Conservation (phyloP, 2,113 vertebrate species). For the Antechinus flavipes region DNA sequence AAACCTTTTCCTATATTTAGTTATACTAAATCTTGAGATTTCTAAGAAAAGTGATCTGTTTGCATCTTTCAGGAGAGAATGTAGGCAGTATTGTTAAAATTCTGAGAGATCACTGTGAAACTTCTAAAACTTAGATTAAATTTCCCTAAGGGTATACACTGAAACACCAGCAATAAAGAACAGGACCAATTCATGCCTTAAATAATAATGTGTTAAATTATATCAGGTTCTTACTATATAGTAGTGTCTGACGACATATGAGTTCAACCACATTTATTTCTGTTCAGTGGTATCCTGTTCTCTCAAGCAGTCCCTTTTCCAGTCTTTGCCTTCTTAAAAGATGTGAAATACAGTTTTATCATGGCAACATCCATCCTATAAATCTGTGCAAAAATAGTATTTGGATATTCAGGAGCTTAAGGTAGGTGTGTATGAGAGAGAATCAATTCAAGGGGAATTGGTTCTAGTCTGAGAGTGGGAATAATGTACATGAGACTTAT, state of each 20-base stretch:
- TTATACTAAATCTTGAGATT: neutral
- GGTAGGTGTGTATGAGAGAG: neutral
- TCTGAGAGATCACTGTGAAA: neutral
- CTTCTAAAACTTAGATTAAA: neutral
- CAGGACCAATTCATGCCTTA: neutral
- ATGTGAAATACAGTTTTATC: neutral
- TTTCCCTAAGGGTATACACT: neutral
- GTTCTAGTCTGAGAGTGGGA: neutral
- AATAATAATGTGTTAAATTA: neutral
- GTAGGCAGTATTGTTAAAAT: neutral
- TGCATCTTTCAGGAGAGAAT: neutral
- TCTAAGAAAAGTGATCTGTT: neutral
- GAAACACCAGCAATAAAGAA: neutral
- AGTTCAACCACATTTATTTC: neutral
- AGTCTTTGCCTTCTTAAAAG: slow-evolving; percentile 12
- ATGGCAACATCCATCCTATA: neutral
- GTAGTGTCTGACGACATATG: too few species aligned
- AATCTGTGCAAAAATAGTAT: neutral
- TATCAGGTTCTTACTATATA: neutral
- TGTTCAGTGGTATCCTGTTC: neutral
- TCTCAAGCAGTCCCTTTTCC: neutral
- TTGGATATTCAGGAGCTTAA: neutral
- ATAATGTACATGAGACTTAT: neutral
- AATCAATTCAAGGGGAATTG: neutral
- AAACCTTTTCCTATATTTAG: neutral